Percentiles rank a stretch among this genome's conserved stretches.
phyloP scores from a whole-genome alignment of 2,113 vertebrate species.

The Pangasianodon gigas region DNA sequence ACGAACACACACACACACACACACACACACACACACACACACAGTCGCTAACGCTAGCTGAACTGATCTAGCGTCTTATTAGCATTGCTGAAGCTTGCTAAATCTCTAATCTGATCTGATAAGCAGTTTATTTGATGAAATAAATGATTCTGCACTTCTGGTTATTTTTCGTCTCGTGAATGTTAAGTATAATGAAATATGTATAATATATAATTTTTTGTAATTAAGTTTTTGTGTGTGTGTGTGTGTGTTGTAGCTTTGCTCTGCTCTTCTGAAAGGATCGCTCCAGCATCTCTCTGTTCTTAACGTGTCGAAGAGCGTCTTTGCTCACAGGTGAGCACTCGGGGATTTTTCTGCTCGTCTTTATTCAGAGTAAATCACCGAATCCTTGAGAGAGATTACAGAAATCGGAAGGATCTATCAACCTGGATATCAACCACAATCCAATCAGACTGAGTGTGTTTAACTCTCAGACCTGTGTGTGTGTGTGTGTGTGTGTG shows the following conservation, averaged over 20 bases:
- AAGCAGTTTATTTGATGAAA: not conserved
- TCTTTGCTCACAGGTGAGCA: constrained; percentile 81
- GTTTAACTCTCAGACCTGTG: not conserved
- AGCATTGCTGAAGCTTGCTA: not conserved
- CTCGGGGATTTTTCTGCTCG: not conserved
- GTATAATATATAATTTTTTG: too few species aligned
- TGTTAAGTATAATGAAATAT: too few species aligned
- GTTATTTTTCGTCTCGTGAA: too few species aligned
- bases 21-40: not conserved
- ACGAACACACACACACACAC: not conserved
- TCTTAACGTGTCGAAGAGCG: constrained; percentile 80
- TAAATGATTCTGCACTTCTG: not conserved
- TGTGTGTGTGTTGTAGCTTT: constrained; percentile 71
- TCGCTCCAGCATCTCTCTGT: constrained; percentile 80
- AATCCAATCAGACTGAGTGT: too few species aligned
- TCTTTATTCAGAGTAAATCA: not conserved
- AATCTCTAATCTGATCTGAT: not conserved
- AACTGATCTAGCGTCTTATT: not conserved
- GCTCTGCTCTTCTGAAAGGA: constrained; percentile 81
- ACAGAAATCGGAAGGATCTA: too few species aligned
- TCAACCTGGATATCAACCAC: too few species aligned
- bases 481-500: constrained; percentile 26
- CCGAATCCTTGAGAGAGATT: too few species aligned
- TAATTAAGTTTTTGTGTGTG: not conserved
- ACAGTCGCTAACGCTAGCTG: not conserved